A percentile compares a stretch with the other conserved stretches of the same genome.
Evolutionary conservation across 2,113 vertebrate genomes (phyloP).

Genomic region (Thunnus maccoyii): DNA sequence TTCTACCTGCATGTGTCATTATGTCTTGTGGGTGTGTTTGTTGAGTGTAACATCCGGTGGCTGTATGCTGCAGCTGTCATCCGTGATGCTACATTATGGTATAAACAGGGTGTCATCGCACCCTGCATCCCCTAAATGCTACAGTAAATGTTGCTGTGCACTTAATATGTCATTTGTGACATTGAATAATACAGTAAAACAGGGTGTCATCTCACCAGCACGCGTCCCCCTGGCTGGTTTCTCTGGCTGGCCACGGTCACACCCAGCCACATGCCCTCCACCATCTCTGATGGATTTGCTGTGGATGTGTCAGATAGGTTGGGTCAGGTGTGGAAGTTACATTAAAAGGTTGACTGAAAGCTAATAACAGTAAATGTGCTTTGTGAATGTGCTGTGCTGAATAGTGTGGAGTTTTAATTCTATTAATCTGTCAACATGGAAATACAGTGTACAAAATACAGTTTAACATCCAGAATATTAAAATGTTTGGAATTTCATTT

Average conservation of each 20-base stretch:
- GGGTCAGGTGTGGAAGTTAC: not conserved
- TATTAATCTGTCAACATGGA: not conserved
- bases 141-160: not conserved
- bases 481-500: not conserved
- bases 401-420: no score
- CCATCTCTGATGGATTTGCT: slow-evolving; percentile 87
- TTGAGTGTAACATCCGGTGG: not conserved
- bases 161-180: slow-evolving; percentile 6
- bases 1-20: slow-evolving; percentile 28
- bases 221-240: slow-evolving; percentile 74
- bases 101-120: slow-evolving; percentile 62
- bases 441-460: not conserved
- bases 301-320: slow-evolving; percentile 15
- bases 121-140: slow-evolving; percentile 44
- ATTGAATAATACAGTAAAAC: slow-evolving; percentile 10
- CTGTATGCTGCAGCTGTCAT: not conserved
- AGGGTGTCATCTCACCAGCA: slow-evolving; percentile 88
- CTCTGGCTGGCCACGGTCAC: slow-evolving; percentile 94
- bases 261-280: slow-evolving; percentile 97
- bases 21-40: not conserved
- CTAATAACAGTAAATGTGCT: not conserved
- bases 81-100: slow-evolving; percentile 5
- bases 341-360: not conserved
- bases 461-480: not conserved
- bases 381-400: no score